Evolutionary conservation across 2,888 invertebrate species (phyloP).

Genomic region (Eupsilia transversa): DNA sequence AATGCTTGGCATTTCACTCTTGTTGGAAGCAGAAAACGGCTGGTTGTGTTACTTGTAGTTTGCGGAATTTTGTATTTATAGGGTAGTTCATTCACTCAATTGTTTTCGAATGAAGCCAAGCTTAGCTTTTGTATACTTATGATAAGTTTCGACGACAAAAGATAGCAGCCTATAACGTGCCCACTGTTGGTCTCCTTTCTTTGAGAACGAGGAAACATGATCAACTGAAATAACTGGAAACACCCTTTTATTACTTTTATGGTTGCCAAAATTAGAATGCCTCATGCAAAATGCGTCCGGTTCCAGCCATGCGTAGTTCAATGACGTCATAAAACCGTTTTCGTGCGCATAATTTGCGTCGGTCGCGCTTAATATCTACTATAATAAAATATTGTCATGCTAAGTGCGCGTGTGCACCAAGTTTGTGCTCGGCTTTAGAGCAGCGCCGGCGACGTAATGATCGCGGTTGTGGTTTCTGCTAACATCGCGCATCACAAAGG

Average conservation of each 20-base stretch:
- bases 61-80: neutral
- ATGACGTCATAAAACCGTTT: conserved; percentile 51
- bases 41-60: neutral
- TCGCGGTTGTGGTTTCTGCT: conserved; percentile 51
- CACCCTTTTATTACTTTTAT: neutral
- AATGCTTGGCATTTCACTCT: conserved; percentile 21
- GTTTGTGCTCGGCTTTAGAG: conserved; percentile 39
- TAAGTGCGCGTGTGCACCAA: conserved; percentile 44
- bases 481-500: conserved; percentile 45
- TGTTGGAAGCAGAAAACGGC: neutral
- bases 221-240: neutral
- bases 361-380: conserved; percentile 17
- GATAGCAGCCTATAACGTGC: too few relatives aligned
- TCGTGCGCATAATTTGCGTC: conserved; percentile 39
- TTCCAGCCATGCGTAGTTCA: conserved; percentile 38
- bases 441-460: conserved; percentile 36
- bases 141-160: neutral
- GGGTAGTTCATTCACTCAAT: neutral
- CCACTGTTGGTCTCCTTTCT: too few relatives aligned
- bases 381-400: conserved; percentile 37
- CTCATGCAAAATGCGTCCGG: conserved; percentile 33
- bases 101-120: neutral
- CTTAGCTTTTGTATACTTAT: neutral
- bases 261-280: conserved; percentile 11
- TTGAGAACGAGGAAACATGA: neutral